These are phyloP conservation scores for Pelmatolapia mariae DNA, from an alignment of 2,113 vertebrate species.

Conservation along the genomic window DNA sequence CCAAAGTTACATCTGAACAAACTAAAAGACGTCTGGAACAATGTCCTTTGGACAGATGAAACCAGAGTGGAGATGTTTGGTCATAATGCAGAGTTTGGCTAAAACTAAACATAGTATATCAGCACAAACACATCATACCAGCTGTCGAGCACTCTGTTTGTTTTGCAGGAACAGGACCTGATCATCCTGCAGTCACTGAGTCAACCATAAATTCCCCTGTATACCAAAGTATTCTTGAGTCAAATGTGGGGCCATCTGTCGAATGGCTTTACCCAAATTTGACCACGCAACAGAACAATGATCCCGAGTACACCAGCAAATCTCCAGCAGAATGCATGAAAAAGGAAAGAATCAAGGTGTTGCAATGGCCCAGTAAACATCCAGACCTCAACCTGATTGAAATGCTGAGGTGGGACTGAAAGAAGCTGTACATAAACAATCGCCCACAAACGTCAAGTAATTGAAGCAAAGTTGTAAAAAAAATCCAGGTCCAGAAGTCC, in stretches of 20 bases:
- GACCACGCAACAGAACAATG: background rate
- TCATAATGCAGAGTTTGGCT: background rate
- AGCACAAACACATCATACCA: background rate
- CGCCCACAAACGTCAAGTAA: accelerated
- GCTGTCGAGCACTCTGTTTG: background rate
- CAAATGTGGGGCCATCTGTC: background rate
- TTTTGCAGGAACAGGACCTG: background rate
- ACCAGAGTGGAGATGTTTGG: background rate
- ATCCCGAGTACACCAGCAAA: background rate
- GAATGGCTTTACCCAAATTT: background rate
- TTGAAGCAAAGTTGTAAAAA: background rate
- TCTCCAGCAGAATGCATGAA: background rate
- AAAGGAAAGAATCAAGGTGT: background rate
- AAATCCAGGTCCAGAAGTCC: background rate
- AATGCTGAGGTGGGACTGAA: background rate
- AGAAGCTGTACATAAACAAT: background rate
- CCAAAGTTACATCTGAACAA: background rate
- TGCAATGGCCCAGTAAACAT: background rate
- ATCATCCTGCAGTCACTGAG: background rate
- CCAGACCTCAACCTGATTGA: background rate
- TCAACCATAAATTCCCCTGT: background rate
- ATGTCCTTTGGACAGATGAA: background rate
- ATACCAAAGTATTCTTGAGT: background rate
- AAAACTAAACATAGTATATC: background rate
- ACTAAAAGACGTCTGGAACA: background rate